Evolutionary conservation across 2,113 vertebrate species (phyloP), one percentile per base, ranked within the genome.

Genomic region (Sprattus sprattus): DNA sequence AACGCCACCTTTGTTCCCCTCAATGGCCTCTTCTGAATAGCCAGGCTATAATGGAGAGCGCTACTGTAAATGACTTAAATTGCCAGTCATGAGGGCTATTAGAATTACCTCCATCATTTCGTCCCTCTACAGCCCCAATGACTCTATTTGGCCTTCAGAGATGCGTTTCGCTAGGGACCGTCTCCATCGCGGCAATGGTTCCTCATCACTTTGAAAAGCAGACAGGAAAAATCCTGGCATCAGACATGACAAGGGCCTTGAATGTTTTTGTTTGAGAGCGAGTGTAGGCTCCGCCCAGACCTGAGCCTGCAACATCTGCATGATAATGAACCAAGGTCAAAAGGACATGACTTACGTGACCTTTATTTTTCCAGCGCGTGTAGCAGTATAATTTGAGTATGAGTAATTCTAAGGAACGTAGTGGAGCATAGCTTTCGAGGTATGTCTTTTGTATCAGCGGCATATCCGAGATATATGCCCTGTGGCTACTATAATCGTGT

Each of bases 1-100:
- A 86, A 88, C 84, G 50, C 71, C 49, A 82, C 50, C 81, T 88
- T 82, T 80, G 81, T 87, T 60, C 46, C 44, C 46, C 28, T 46
- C 18, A 83, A 50, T 54, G 25, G 64, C 44, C 75, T 81, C 22
- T 25, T 54, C 81, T 67, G 44, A 45, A 85, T 87, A 85, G 67
- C 28, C 67, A 3, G 67, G 13, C 67, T 75, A 39, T 75, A 75
- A 75, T 75, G 32, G 67, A 39, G 67, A 28, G 28, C 28, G 10
- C 28, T 75, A 75, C 67, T 39, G 67, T 75, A 75, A 75, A 15
- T 75, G 67, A 75, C 67, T 75, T 32, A 39, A 75, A 75, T 39
- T 28, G 67, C 25, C 67, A 75, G 67, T 75, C 67, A 75, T 32
- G 11, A 75, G 67, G 54, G 67, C 25, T 75, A 75, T 75, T 15